Conservation (phyloP, 2,888 invertebrate genomes). For the Theodoxus fluviatilis region DNA sequence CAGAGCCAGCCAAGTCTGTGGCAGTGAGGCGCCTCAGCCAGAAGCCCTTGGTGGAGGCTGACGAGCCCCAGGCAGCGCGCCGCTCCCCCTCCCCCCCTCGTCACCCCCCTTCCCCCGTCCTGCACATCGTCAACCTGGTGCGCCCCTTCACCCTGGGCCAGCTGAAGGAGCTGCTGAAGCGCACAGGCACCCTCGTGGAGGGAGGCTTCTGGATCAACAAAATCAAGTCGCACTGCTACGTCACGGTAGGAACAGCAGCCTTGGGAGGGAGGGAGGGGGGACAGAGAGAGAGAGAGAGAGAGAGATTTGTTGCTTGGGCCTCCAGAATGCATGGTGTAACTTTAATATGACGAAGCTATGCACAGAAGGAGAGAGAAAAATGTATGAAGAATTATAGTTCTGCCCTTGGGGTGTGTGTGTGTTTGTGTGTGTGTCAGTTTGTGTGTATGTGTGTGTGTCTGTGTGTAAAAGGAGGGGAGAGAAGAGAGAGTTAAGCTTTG, state of each 20-base stretch:
- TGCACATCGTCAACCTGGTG: conserved; percentile 89
- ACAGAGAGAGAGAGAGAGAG: too few species aligned
- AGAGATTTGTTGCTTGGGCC: too few species aligned
- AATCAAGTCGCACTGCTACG: conserved; percentile 96
- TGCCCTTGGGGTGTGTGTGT: too few species aligned
- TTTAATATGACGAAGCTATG: too few species aligned
- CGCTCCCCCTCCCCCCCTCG: conserved; percentile 79
- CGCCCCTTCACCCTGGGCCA: conserved; percentile 92
- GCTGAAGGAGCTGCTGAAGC: conserved; percentile 85
- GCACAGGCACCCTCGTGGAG: conserved; percentile 78
- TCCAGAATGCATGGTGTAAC: too few species aligned
- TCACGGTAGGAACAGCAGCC: conserved; percentile 74
- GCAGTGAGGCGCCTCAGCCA: conserved; percentile 29
- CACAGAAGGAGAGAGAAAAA: too few species aligned
- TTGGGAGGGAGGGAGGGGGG: too few species aligned
- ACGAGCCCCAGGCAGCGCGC: conserved; percentile 52
- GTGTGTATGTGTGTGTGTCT: too few species aligned
- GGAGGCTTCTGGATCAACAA: conserved; percentile 98
- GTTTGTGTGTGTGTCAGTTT: too few species aligned
- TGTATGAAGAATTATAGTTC: too few species aligned
- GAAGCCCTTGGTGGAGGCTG: conserved; percentile 43
- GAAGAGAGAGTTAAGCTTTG: too few species aligned
- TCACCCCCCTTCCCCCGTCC: conserved; percentile 74
- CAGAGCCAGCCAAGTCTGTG: conserved; percentile 31
- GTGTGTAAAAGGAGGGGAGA: too few species aligned